Conservation (phyloP, 2,113 vertebrate genomes). For the Carassius carassius region DNA sequence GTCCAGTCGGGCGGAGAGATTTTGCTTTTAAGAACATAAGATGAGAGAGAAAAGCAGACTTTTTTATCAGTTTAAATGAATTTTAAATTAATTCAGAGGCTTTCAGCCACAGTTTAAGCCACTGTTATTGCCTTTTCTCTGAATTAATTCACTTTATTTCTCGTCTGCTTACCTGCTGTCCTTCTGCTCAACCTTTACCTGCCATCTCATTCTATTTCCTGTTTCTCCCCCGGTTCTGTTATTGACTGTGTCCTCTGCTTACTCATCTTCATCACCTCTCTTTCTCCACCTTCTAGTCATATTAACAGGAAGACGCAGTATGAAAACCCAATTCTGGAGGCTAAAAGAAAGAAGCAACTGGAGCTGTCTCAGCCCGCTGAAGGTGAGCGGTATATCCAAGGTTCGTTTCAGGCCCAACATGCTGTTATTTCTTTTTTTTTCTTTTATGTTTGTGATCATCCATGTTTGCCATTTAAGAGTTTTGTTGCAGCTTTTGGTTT, state of each 20-base stretch:
- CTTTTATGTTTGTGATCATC: conserved; percentile 40
- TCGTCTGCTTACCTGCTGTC: not conserved
- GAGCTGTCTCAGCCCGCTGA: conserved; percentile 90
- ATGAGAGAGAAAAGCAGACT: not conserved
- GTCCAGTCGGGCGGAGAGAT: not conserved
- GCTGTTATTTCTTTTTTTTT: conserved; percentile 67
- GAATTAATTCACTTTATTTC: conserved; percentile 30
- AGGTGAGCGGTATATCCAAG: conserved; percentile 84
- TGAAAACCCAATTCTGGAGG: conserved; percentile 96
- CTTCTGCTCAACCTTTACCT: conserved; percentile 21
- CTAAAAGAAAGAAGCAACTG: conserved; percentile 93
- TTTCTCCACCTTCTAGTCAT: conserved; percentile 79
- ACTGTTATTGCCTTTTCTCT: conserved; percentile 14
- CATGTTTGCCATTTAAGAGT: not conserved
- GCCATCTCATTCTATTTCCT: conserved; percentile 15
- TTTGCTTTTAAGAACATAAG: conserved; percentile 12
- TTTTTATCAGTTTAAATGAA: not conserved
- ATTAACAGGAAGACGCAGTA: conserved; percentile 99
- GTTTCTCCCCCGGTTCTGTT: conserved; percentile 5
- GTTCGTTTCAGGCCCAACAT: conserved; percentile 55
- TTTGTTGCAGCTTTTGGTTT: not conserved
- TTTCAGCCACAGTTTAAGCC: conserved; percentile 9
- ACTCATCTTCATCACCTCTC: not conserved
- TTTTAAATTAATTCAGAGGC: conserved; percentile 10
- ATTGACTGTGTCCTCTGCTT: not conserved